Conservation (phyloP, 2,888 invertebrate species). For the Eustalomyia histrio region DNA sequence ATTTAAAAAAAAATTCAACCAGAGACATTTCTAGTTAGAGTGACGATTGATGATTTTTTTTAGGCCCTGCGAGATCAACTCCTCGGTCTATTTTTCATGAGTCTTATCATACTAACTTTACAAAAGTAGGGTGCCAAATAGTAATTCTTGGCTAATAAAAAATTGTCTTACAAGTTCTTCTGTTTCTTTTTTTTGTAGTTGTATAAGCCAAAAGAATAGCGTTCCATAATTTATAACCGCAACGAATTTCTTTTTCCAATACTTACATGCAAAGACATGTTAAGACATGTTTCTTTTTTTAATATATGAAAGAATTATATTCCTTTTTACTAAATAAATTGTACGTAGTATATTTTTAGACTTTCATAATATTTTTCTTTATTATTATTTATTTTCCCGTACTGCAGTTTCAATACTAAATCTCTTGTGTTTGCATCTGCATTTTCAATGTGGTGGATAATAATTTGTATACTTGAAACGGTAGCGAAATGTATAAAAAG, state of each 20-base stretch:
- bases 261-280: slow-evolving; percentile 38
- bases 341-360: slow-evolving; percentile 29
- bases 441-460: not conserved
- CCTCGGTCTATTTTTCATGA: too few species aligned
- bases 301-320: slow-evolving; percentile 39
- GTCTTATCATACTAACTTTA: not conserved
- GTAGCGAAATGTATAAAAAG: slow-evolving; percentile 48
- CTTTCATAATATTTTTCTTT: slow-evolving; percentile 30
- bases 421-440: not conserved
- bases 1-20: too few species aligned
- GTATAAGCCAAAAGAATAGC: slow-evolving; percentile 3
- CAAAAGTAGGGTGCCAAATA: not conserved
- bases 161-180: not conserved
- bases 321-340: slow-evolving; percentile 36
- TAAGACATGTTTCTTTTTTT: slow-evolving; percentile 38
- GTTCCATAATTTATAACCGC: slow-evolving; percentile 67
- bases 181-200: not conserved
- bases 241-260: slow-evolving; percentile 65
- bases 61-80: too few species aligned
- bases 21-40: too few species aligned
- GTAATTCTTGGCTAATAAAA: not conserved
- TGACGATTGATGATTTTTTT: too few species aligned
- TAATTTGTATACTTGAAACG: slow-evolving; percentile 17
- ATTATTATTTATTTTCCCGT: not conserved
- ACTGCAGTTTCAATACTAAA: not conserved